These are phyloP conservation scores for Morpho deidamia DNA, from an alignment of 2,888 invertebrate species.

Conservation along the genomic window DNA sequence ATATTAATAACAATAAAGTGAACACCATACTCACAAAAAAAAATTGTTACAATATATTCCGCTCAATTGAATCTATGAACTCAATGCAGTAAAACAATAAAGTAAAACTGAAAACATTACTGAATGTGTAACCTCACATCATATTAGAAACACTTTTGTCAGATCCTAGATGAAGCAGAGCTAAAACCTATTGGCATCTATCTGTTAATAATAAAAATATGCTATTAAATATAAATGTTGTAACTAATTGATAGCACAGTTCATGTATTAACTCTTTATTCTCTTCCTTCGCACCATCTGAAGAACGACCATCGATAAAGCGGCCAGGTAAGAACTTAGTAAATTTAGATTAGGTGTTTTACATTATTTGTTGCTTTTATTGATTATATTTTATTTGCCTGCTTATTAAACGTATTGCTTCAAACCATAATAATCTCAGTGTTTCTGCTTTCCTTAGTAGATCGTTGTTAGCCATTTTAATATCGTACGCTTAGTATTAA, in stretches of 20 bases:
- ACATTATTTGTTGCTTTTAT: not conserved
- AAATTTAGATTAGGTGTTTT: constrained; percentile 1
- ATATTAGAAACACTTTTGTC: constrained; percentile 44
- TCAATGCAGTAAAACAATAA: too few species aligned
- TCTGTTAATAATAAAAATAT: constrained; percentile 38
- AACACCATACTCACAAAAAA: too few species aligned
- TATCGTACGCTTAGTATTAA: too few species aligned
- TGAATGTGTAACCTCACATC: constrained; percentile 39
- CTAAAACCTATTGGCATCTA: constrained; percentile 36
- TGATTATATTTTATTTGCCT: too few species aligned
- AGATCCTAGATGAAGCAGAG: constrained; percentile 27
- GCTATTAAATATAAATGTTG: not conserved
- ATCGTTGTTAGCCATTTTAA: too few species aligned
- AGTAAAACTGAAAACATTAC: not conserved
- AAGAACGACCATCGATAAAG: constrained; percentile 43
- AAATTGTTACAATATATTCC: too few species aligned
- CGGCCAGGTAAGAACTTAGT: constrained; percentile 44
- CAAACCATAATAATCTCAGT: too few species aligned
- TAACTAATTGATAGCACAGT: constrained; percentile 56
- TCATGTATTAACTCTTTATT: constrained; percentile 47
- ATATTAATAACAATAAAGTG: too few species aligned
- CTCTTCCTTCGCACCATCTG: constrained; percentile 50
- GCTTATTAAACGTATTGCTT: too few species aligned
- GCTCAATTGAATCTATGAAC: too few species aligned
- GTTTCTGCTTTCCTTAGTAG: too few species aligned